Conservation (phyloP, 1,140 invertebrate species). For the Periplaneta americana region DNA sequence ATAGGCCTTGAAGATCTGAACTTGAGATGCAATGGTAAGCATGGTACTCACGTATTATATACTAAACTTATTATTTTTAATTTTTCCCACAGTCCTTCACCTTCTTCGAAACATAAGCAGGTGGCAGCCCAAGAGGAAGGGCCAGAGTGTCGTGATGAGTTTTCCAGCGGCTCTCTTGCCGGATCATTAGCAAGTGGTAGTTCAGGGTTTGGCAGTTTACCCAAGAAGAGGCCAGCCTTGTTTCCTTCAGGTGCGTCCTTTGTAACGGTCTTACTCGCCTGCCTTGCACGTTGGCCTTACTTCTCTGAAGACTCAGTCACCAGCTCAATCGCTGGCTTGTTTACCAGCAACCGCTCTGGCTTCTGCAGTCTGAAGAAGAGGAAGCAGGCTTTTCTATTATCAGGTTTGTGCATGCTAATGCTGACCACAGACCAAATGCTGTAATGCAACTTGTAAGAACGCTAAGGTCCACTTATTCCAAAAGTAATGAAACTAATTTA, state of each 20-base stretch:
- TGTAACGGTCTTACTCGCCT: background rate
- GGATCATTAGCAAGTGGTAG: conserved; percentile 70
- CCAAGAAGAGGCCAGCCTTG: conserved; percentile 62
- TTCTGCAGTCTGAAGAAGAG: background rate
- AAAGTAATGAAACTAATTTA: too few species aligned
- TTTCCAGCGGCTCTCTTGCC: conserved; percentile 37
- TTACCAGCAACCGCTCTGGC: background rate
- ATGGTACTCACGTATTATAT: too few species aligned
- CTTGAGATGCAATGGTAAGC: too few species aligned
- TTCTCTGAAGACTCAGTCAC: background rate
- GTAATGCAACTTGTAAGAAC: too few species aligned
- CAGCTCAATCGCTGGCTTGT: background rate
- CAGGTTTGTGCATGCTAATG: too few species aligned
- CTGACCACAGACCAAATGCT: too few species aligned
- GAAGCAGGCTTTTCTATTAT: background rate
- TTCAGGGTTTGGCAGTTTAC: conserved; percentile 77
- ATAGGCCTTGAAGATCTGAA: too few species aligned
- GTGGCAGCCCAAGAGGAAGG: conserved; percentile 26
- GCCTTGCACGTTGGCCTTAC: background rate
- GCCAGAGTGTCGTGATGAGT: conserved; percentile 28
- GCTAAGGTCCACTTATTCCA: too few species aligned
- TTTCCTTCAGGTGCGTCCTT: conserved; percentile 38
- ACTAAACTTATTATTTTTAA: background rate
- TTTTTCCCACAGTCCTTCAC: conserved; percentile 51
- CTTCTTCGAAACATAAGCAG: conserved; percentile 59